Conservation (phyloP, 2,888 invertebrate genomes). For the Chrysolina americana region DNA sequence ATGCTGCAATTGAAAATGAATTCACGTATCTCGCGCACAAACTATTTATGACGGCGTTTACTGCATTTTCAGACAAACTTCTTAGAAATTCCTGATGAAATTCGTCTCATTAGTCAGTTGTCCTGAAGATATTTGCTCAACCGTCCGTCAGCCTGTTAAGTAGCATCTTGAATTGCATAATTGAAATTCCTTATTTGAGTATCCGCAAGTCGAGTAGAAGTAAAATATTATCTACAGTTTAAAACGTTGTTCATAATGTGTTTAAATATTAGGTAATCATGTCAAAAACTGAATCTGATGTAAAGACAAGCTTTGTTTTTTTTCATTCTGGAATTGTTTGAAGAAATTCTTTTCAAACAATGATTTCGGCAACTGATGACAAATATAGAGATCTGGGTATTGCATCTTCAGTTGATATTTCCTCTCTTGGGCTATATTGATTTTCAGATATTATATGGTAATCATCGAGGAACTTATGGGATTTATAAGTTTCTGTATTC, state of each 20-base stretch:
- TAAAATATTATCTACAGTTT: not conserved
- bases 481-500: too few relatives aligned
- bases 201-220: constrained; percentile 15
- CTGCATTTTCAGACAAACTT: constrained; percentile 1
- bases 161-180: constrained; percentile 17
- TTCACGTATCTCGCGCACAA: not conserved
- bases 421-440: too few relatives aligned
- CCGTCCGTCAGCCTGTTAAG: not conserved
- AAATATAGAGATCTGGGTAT: too few relatives aligned
- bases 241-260: too few relatives aligned
- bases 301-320: too few relatives aligned
- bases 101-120: constrained; percentile 12
- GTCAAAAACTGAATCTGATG: too few relatives aligned
- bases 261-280: not conserved
- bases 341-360: too few relatives aligned
- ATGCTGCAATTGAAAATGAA: not conserved
- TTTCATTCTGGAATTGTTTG: too few relatives aligned
- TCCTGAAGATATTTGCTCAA: constrained; percentile 1
- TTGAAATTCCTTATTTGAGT: constrained; percentile 1
- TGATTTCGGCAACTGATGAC: too few relatives aligned
- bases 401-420: too few relatives aligned
- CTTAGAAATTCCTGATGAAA: constrained; percentile 19
- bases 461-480: too few relatives aligned
- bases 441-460: too few relatives aligned
- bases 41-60: not conserved